Base-by-base conservation (phyloP, 2,888 invertebrate species). In the Stratiomys singularior region DNA sequence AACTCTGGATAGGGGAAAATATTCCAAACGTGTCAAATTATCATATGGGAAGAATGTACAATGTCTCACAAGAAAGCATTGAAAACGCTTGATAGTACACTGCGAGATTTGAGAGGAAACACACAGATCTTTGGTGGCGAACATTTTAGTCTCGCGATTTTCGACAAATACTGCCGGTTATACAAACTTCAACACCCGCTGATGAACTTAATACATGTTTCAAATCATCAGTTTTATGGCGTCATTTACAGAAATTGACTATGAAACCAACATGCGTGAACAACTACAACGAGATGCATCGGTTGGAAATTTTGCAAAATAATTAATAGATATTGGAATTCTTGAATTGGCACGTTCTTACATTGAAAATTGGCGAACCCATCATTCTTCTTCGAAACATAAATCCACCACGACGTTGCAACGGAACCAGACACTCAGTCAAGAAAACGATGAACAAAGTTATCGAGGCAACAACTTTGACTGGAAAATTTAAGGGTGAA, bases 141-240 rank as follows among this genome's bases (percentile, higher is more conserved):
- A 37, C 30, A 80, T 28, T 64, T 83, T 23, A 77, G 82, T 81
- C 83, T 83, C 83, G 82, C 63, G 82, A 83, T 81, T 83, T 83
- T 76, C 78, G 82, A 11, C 82, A 83, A 80, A 83, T 81, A 23
- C 77, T 82, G 27, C 82, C 82, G 11, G 81, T 82, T 9, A 78
- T 83, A 37, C 71, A 80, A 72, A 77, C 80, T 74, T 79, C 80
- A 47, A 82, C 82, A 13, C 56, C 77, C 1, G 81, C 81, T 23
- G n/a, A n/a, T n/a, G n/a, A n/a, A n/a, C n/a, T n/a, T n/a, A n/a
- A n/a, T n/a, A n/a, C n/a, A n/a, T n/a, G n/a, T n/a, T n/a, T n/a
- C n/a, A n/a, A n/a, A n/a, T n/a, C n/a, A n/a, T n/a, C n/a, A n/a
- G n/a, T n/a, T 63, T 76, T 80, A 58, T 78, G 78, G 80, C 60